phyloP scores from a whole-genome alignment of 2,113 vertebrate genomes.

The Proterorhinus semilunaris region DNA sequence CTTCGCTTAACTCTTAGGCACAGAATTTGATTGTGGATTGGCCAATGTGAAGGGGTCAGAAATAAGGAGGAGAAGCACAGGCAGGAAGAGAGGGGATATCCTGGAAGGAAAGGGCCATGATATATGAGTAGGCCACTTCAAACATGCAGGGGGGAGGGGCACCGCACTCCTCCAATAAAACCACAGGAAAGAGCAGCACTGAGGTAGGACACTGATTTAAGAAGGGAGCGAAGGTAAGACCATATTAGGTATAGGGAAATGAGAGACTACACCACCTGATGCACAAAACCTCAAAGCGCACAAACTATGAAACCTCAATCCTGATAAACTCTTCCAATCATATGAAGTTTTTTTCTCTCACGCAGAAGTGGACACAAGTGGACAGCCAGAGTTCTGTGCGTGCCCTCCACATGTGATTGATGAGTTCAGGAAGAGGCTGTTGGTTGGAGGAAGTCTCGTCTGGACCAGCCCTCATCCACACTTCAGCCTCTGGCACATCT shows the following conservation, averaged over 20 bases:
- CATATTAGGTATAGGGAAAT: slow-evolving; percentile 40
- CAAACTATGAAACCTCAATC: not conserved
- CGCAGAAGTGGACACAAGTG: not conserved
- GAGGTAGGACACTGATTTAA: slow-evolving; percentile 32
- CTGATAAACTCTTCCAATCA: not conserved
- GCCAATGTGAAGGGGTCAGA: slow-evolving; percentile 23
- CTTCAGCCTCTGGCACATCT: slow-evolving; percentile 58
- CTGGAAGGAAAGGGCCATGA: slow-evolving; percentile 64
- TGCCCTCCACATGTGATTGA: slow-evolving; percentile 63
- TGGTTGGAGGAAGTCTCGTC: slow-evolving; percentile 72
- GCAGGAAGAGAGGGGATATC: slow-evolving; percentile 75
- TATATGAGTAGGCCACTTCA: slow-evolving; percentile 73
- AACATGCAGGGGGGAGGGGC: slow-evolving; percentile 59
- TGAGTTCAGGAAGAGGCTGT: slow-evolving; percentile 71
- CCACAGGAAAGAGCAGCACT: slow-evolving; percentile 53
- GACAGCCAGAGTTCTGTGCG: slow-evolving; percentile 14
- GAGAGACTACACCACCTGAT: slow-evolving; percentile 22
- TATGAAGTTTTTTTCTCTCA: not conserved
- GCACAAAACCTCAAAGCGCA: not conserved
- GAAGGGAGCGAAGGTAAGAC: slow-evolving; percentile 33
- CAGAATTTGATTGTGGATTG: slow-evolving; percentile 10
- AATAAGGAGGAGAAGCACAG: slow-evolving; percentile 28
- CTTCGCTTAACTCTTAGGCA: slow-evolving; percentile 14
- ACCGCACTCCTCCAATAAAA: slow-evolving; percentile 66
- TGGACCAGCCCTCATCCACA: slow-evolving; percentile 64